phyloP scores from a whole-genome alignment of 1,140 invertebrate species.

The Micrasema longulum region DNA sequence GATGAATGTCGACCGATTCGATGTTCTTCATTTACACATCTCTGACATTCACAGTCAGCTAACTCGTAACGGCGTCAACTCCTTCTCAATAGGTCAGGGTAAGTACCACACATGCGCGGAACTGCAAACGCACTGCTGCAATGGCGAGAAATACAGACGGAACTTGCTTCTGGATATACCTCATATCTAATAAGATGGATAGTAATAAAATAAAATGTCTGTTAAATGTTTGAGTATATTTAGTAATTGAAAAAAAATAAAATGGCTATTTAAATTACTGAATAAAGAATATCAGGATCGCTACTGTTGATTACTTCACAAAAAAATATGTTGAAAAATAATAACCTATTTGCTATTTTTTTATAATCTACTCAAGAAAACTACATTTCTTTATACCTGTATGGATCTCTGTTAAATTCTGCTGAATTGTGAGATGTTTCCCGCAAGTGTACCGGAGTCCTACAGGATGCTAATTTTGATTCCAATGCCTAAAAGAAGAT shows the following conservation, averaged over 20 bases:
- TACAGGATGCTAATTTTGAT: constrained; percentile 70
- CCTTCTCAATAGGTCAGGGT: too few relatives aligned
- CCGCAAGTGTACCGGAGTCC: constrained; percentile 61
- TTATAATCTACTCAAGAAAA: background rate
- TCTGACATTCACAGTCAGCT: too few relatives aligned
- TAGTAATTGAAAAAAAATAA: background rate
- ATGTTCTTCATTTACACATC: too few relatives aligned
- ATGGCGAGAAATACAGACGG: too few relatives aligned
- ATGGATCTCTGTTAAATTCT: constrained; percentile 52
- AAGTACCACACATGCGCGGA: too few relatives aligned
- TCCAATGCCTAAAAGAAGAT: constrained; percentile 68
- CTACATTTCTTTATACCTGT: constrained; percentile 43
- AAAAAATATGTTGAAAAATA: background rate
- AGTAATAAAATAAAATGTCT: background rate
- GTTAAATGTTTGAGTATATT: background rate
- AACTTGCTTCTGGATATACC: too few relatives aligned
- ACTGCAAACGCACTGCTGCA: too few relatives aligned
- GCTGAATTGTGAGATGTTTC: constrained; percentile 50
- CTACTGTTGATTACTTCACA: background rate
- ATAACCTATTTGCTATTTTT: background rate
- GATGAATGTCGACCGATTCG: too few relatives aligned
- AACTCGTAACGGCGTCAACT: too few relatives aligned
- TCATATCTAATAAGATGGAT: too few relatives aligned
- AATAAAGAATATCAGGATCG: constrained; percentile 1
- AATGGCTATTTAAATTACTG: background rate